Conservation (phyloP, 1,140 invertebrate species). For the Brachionus paranguensis region DNA sequence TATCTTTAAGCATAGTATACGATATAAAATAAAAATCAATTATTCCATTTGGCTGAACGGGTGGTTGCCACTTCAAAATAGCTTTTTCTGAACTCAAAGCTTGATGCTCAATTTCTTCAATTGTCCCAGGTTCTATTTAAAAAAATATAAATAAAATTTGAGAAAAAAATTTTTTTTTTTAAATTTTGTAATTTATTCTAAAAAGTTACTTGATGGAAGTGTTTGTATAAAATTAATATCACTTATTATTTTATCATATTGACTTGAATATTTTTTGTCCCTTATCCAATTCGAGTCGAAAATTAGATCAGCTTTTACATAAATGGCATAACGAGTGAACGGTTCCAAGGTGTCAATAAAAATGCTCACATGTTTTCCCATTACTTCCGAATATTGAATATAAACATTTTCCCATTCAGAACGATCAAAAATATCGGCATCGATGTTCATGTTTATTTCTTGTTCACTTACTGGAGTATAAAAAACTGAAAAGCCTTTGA, state of each 20-base stretch:
- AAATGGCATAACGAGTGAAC: background rate
- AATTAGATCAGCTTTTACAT: slow-evolving; percentile 20
- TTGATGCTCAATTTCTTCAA: background rate
- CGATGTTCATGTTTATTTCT: background rate
- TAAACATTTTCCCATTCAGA: background rate
- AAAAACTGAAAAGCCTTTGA: background rate
- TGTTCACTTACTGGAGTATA: background rate
- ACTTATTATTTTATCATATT: slow-evolving; percentile 8
- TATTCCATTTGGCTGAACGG: background rate
- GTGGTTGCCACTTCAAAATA: background rate
- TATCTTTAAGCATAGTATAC: background rate
- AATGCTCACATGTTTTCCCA: background rate
- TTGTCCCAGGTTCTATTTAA: background rate
- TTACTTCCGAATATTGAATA: background rate
- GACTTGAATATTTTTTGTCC: background rate
- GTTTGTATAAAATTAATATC: background rate
- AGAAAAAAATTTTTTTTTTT: background rate
- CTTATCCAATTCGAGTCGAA: background rate
- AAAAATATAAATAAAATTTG: background rate
- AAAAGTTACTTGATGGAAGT: background rate
- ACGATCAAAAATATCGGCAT: background rate
- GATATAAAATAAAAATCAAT: slow-evolving; percentile 19
- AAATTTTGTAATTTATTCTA: background rate
- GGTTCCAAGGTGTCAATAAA: background rate
- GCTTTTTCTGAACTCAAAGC: background rate